Conservation (phyloP, 2,888 invertebrate genomes). For the Galeopsomyia nigrocyanea region DNA sequence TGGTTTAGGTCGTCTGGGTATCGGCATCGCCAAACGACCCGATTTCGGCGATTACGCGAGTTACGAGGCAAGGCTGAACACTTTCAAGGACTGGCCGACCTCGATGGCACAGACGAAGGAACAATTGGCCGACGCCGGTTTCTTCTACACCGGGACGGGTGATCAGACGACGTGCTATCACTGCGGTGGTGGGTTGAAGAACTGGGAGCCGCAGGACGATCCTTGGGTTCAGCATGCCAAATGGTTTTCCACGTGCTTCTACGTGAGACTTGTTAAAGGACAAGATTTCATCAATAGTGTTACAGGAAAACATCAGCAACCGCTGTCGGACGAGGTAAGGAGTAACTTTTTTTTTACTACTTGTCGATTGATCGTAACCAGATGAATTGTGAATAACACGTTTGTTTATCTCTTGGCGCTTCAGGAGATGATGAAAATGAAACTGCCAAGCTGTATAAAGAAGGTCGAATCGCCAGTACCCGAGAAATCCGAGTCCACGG, state of each 20-base stretch:
- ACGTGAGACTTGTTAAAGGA: constrained; percentile 84
- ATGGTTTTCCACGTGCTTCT: constrained; percentile 90
- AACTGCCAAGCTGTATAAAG: constrained; percentile 61
- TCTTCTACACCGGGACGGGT: constrained; percentile 89
- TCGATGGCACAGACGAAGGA: constrained; percentile 84
- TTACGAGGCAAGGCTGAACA: constrained; percentile 77
- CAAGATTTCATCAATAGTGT: constrained; percentile 80
- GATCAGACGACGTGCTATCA: constrained; percentile 94
- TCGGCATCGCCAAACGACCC: constrained; percentile 70
- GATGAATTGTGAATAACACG: too few species aligned
- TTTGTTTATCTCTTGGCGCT: constrained; percentile 30
- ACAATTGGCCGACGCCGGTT: constrained; percentile 88
- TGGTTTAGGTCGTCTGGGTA: constrained; percentile 59
- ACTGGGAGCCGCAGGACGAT: constrained; percentile 92
- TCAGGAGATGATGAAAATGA: constrained; percentile 62
- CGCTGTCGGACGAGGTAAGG: constrained; percentile 66
- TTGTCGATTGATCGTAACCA: too few species aligned
- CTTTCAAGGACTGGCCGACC: constrained; percentile 86
- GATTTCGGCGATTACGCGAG: constrained; percentile 79
- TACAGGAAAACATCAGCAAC: constrained; percentile 69
- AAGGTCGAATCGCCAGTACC: constrained; percentile 53
- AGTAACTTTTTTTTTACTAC: background rate
- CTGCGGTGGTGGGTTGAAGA: constrained; percentile 93
- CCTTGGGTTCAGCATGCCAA: constrained; percentile 96
- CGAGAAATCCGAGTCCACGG: constrained; percentile 37